Base-by-base conservation (phyloP, 2,888 invertebrate species). In the Steinernema hermaphroditum region DNA sequence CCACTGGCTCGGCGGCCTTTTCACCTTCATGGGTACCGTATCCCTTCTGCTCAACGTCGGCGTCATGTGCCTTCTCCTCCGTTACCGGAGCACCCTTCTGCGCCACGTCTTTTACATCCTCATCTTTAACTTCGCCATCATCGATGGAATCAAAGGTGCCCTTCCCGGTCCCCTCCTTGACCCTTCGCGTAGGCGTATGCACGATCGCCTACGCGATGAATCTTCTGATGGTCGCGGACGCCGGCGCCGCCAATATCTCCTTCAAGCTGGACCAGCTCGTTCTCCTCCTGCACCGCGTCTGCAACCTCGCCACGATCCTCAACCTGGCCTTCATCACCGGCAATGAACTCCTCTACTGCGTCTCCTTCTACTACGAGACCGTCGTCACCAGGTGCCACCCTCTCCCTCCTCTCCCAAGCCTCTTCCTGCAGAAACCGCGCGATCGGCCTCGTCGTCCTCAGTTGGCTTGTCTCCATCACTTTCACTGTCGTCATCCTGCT, bases 281-380 rank as follows among this genome's bases (percentile, higher is more conserved):
- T 0, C 76, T 77, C 22, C 69, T 80, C 70, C 76, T 79, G 1
- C 71, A 54, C 27, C 54, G 54, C 22, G 72, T 78, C 70, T 76
- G 73, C 22, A 81, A 82, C 71, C 71, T 83, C 62, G 80, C 79
- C 9, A 83, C 82, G n/a, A 81, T 83, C 2, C 73, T 83, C 44
- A 83, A 83, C 69, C 73, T 83, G 50, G 70, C 80, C 12, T 57
- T 83, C 76, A 80, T 83, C 62, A 83, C 83, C 19, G 69, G 81
- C 50, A 79, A 83, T 72, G 83, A 83, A 71, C 82, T 81, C 50
- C 82, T 79, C 76, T 81, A 82, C 49, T 79, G 79, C 70, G 73
- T 77, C 72, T 82, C 83, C 0, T 73, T 83, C 8, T 72, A 78
- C 41, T 83, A 83, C 70, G 71, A 77, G 8, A 70, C 73, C 1